Base-by-base conservation (phyloP, 2,797 vertebrate genomes). In the Cephalopachus bancanus region DNA sequence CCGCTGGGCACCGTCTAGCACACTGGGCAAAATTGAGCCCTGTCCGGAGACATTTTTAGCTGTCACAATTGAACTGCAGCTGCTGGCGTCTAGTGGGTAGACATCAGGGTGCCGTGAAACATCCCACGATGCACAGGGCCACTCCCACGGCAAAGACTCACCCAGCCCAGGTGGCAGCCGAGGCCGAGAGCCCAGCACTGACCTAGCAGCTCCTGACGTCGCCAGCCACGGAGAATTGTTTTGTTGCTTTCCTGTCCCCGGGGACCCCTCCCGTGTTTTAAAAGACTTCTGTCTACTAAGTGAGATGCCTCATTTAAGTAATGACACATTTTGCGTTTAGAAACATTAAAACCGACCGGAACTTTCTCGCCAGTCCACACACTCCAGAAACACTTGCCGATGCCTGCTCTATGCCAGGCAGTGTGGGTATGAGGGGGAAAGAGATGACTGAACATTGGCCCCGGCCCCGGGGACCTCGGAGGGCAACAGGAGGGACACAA, bases 121-220 rank as follows among this genome's bases (percentile, higher is more conserved):
- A 5, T 17, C 49, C 28, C 8, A 1, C 8, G 1, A 9, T 0
- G 24, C 78, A 2, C 33, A 2, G 16, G n/a, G 37, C 17, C 8
- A 0, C 24, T 62, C 69, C 72, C 24, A 5, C 9, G 6, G 10
- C 30, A 8, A 49, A 90, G 22, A 49, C 4, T 4, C 6, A 0
- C 1, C 55, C n/a, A 0, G 9, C 64, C 30, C 33, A 3, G 0
- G 0, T 1, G 30, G 19, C 17, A 1, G 71, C 89, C 0, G 0
- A 15, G 30, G 26, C 4, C 1, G 30, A 60, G 59, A 28, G 4
- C 49, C n/a, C 37, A 0, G n/a, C 49, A 1, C 10, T 1, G 30
- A 71, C 0, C 53, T 44, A 0, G 16, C 3, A 20, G 76, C 72
- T 26, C 62, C 74, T 9, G 3, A n/a, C n/a, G 0, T 7, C 0